Evolutionary conservation across 2,113 vertebrate genomes (phyloP), one percentile per base, ranked within the genome.

Genomic region (Protomyctophum bolini): DNA sequence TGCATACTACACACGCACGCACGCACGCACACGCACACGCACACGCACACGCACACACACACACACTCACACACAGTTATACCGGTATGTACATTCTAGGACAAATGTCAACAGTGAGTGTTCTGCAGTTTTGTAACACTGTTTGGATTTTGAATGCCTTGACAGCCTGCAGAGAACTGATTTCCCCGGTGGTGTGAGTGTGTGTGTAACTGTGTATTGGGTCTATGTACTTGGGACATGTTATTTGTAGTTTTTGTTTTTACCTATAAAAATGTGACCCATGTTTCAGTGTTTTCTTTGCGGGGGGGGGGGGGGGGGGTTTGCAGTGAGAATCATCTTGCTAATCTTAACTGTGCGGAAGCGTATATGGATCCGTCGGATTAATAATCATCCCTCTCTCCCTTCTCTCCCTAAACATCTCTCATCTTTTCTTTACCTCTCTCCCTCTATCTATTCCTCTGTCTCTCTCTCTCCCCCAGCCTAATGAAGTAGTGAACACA

Each of bases 401-500:
- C 51, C n/a, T 63, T 12, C 70, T 41, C 80, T 41, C 6, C 77
- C 85, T n/a, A n/a, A n/a, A n/a, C n/a, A n/a, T n/a, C n/a, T n/a
- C n/a, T n/a, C n/a, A n/a, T n/a, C n/a, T n/a, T n/a, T n/a, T n/a
- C n/a, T n/a, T n/a, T n/a, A n/a, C 7, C 9, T 49, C 3, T 49
- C 8, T 45, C 28, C 29, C 8, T 21, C 41, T 11, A 11, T 11
- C 15, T 55, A 58, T 47, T 70, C 7, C n/a, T 63, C 29, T 11
- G 63, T 80, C 63, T 55, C 58, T 66, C 49, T 12, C 70, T 41
- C 80, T 41, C 6, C 77, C 85, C 4, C 78, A 94, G 92, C 82
- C 81, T 11, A 87, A 83, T 72, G 92, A 92, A 84, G 93, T 94
- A 72, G 63, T 65, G 57, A 94, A 94, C 68, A 93, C 92, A 0